phyloP scores from a whole-genome alignment of 2,113 vertebrate species.

The Psittacus erithacus region DNA sequence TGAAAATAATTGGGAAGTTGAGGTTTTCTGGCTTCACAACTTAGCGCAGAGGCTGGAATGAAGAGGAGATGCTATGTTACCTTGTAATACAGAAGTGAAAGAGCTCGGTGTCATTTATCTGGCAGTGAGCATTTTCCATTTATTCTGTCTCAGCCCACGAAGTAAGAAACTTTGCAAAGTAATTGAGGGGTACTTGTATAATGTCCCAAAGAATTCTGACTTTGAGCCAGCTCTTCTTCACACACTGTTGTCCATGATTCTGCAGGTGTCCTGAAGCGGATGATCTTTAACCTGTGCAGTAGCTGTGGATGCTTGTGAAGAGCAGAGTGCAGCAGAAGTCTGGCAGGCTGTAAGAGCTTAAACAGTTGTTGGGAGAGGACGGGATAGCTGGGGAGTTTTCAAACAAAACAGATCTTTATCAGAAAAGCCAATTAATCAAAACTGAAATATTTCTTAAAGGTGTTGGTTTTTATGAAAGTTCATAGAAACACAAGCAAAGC shows the following conservation, averaged over 20 bases:
- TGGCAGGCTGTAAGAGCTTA: background rate
- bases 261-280: background rate
- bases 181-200: background rate
- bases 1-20: background rate
- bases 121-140: background rate
- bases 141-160: background rate
- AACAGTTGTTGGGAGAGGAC: background rate
- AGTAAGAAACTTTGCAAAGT: background rate
- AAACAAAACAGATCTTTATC: conserved; percentile 67
- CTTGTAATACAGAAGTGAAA: background rate
- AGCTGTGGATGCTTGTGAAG: background rate
- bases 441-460: conserved; percentile 65
- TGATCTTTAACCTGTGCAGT: conserved; percentile 10
- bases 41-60: background rate
- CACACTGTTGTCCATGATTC: background rate
- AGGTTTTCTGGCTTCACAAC: background rate
- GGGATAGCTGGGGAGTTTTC: conserved; percentile 49
- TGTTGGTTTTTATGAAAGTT: conserved; percentile 59
- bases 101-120: background rate
- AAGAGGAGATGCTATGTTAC: background rate
- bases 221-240: background rate
- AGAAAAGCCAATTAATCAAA: conserved; percentile 59
- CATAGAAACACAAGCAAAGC: conserved; percentile 58
- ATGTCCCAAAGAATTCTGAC: background rate
- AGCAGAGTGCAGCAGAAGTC: background rate